Evolutionary conservation across 2,797 vertebrate species (phyloP), one percentile per base, ranked within the genome.

Genomic region (Pseudomugil tenellus): DNA sequence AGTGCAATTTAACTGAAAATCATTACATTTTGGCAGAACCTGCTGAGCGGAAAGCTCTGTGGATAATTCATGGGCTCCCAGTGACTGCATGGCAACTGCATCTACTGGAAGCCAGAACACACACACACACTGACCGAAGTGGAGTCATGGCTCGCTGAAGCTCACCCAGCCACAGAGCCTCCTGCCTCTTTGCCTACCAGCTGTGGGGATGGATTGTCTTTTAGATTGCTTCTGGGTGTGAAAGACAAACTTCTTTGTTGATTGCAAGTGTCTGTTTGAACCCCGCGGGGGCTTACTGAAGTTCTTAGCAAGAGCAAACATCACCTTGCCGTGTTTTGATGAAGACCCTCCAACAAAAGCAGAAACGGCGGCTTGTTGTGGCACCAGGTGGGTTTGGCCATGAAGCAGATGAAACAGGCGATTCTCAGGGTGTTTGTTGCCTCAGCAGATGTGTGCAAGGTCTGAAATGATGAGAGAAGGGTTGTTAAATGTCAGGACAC

Each of bases 11-110:
- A 61, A 70, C 52, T 70, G 58, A 34, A 39, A 68, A 41, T 63
- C 25, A 51, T 28, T 39, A 79, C 71, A 55, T 41, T 37, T 64
- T 41, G 63, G 49, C 39, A 52, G 59, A 66, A 73, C 41, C 63
- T 35, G 55, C 64, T 54, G 53, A 21, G 59, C 61, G 77, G 68
- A 71, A 76, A 79, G 67, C 72, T 65, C 35, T 70, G 76, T 77
- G 78, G 81, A 77, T 85, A 80, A 85, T 85, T 87, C 77, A 84
- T 64, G 59, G 60, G 26, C 78, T 80, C 77, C 69, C 52, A 37
- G 79, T 70, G 67, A 66, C 73, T 75, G 59, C 65, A 69, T 48
- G 79, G 81, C 82, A 58, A 78, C 79, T 67, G 76, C 70, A 55
- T 78, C 70, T 54, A 67, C 72, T 76, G 56, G 75, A 84, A 73